Evolutionary conservation across 2,888 invertebrate genomes (phyloP).

Genomic region (Colostygia pectinataria): DNA sequence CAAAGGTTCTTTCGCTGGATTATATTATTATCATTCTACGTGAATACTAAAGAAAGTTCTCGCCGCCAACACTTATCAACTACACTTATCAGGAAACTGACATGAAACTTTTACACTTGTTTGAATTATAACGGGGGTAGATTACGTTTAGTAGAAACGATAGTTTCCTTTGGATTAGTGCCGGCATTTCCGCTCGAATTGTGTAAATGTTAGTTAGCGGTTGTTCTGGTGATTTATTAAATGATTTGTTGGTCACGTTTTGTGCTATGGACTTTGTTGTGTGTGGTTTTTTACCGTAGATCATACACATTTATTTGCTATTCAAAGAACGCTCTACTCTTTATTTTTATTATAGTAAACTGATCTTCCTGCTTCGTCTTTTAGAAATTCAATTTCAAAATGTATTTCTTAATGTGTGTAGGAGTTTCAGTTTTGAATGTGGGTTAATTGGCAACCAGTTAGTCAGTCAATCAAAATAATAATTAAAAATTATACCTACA

Average conservation of each 20-base stretch:
- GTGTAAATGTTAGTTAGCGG: constrained; percentile 19
- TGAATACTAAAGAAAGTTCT: constrained; percentile 15
- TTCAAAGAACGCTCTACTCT: no score
- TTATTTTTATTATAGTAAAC: no score
- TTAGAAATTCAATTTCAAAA: no score
- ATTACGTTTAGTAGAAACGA: constrained; percentile 32
- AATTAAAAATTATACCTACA: no score
- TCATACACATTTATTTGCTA: no score
- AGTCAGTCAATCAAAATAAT: no score
- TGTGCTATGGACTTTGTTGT: background rate
- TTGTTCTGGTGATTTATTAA: constrained; percentile 8
- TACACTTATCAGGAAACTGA: constrained; percentile 20
- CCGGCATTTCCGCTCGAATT: constrained; percentile 21
- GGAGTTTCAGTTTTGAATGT: no score
- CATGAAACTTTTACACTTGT: constrained; percentile 22
- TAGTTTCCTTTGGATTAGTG: constrained; percentile 31
- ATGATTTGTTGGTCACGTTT: constrained; percentile 7
- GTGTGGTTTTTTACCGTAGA: no score
- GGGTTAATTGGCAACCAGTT: no score
- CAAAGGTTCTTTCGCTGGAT: no score
- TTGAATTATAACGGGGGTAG: constrained; percentile 29
- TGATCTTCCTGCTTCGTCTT: no score
- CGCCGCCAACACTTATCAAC: constrained; percentile 17
- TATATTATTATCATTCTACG: constrained; percentile 15
- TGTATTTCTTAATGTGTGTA: no score